Percentiles rank a stretch among this genome's conserved stretches.
These are phyloP conservation scores for Pangasius macronema DNA, from an alignment of 2,797 vertebrate species.

Conservation along the genomic window DNA sequence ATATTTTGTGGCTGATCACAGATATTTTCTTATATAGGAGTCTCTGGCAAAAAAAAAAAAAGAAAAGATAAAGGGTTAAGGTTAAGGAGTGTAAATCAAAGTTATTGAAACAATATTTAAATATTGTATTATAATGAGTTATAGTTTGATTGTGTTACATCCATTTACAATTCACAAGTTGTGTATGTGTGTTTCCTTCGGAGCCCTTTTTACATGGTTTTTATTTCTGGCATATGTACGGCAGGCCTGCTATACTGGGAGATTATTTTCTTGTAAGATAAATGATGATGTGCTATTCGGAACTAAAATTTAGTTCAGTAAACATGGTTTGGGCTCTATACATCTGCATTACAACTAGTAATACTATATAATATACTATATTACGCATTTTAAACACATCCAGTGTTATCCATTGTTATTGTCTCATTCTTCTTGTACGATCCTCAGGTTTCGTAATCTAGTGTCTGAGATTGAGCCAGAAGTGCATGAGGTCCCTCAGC, in stretches of 20 bases:
- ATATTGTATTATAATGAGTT: neutral
- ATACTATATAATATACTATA: too few species aligned
- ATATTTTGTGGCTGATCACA: neutral
- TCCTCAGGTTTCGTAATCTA: constrained; percentile 73
- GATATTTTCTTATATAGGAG: neutral
- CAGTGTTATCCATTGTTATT: neutral
- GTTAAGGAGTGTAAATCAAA: neutral
- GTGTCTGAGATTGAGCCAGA: constrained; percentile 79
- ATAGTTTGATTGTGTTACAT: neutral
- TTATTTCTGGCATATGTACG: neutral
- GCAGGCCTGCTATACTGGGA: neutral
- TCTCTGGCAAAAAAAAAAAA: neutral
- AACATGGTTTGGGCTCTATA: neutral
- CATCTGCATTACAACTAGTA: neutral
- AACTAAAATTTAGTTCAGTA: neutral
- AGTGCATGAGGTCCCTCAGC: constrained; percentile 74
- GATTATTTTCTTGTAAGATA: neutral
- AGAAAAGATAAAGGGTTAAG: too few species aligned
- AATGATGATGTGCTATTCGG: neutral
- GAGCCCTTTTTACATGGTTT: neutral
- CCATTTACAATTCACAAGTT: neutral
- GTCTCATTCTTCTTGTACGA: neutral
- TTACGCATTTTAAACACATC: neutral
- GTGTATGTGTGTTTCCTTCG: neutral
- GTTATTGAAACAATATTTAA: neutral